Base-by-base conservation (phyloP, 2,113 vertebrate species). In the Austrofundulus limnaeus region DNA sequence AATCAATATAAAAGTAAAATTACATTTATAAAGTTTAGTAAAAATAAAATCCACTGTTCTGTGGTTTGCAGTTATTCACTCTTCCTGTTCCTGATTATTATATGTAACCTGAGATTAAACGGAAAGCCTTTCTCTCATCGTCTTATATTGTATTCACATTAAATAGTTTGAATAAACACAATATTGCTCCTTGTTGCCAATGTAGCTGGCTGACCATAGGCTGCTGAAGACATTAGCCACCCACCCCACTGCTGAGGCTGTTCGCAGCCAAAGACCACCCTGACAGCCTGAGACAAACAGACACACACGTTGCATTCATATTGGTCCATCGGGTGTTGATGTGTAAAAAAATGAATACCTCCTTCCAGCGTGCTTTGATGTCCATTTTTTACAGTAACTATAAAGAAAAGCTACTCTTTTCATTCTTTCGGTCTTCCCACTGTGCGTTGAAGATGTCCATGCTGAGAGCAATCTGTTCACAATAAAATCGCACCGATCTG, bases 191-290 rank as follows among this genome's bases (percentile, higher is more conserved):
- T 75, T 52, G 6, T 61, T 75, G 77, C 80, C 55, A 63, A 61
- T 62, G 67, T 56, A 59, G 49, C 61, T 43, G 45, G 31, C 75
- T 74, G 74, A 75, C 67, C 24, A 43, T 57, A 70, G 57, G 63
- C 87, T 91, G 89, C 68, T 76, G 76, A 91, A 90, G 70, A 81
- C 85, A 89, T 91, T 85, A 88, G 66, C 82, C 77, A 62, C 68
- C 61, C 80, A 77, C 77, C 72, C 49, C 16, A 31, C 81, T 74
- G 74, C 72, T 76, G 75, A 83, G 66, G 78, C 82, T 81, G 83
- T 78, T 84, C 61, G 80, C 45, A 61, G 70, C 73, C 58, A 66
- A 57, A 72, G 91, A 91, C 89, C 90, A 91, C 90, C 89, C 88
- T 83, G 85, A 72, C 82, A 80, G 83, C 65, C 37, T 31, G 42